Conservation (phyloP, 2,888 invertebrate genomes). For the Dromius quadrimaculatus region DNA sequence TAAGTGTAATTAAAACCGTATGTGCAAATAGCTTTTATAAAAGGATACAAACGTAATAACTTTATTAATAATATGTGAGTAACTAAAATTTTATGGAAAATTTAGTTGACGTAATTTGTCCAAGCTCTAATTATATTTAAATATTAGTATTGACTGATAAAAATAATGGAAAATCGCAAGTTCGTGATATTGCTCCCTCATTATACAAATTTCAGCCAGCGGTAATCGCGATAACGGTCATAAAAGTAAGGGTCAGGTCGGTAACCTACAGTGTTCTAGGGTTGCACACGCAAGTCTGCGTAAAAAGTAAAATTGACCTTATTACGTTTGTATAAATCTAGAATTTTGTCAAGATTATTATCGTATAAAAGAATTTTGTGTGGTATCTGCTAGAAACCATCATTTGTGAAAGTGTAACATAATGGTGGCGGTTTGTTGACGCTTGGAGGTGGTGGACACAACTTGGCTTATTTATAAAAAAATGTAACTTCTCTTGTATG, state of each 20-base stretch:
- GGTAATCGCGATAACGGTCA: conserved; percentile 22
- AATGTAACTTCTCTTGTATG: conserved; percentile 48
- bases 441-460: conserved; percentile 19
- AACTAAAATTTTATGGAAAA: conserved; percentile 6
- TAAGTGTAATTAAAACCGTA: not conserved
- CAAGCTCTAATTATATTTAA: no score
- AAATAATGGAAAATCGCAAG: no score
- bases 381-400: conserved; percentile 35
- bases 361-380: conserved; percentile 2
- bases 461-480: conserved; percentile 22
- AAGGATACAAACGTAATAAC: conserved; percentile 5
- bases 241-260: conserved; percentile 37
- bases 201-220: conserved; percentile 24
- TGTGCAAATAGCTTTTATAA: not conserved
- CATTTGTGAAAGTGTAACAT: conserved; percentile 11
- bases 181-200: conserved; percentile 14
- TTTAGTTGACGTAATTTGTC: conserved; percentile 1
- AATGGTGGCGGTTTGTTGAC: not conserved
- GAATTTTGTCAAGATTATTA: conserved; percentile 7
- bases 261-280: conserved; percentile 27
- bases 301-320: conserved; percentile 26
- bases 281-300: conserved; percentile 37
- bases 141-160: no score
- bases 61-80: conserved; percentile 28
- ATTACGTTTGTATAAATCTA: conserved; percentile 19